A percentile compares a stretch with the other conserved stretches of the same genome.
phyloP scores from a whole-genome alignment of 2,888 invertebrate genomes.

The Zaprionus bogoriensis region DNA sequence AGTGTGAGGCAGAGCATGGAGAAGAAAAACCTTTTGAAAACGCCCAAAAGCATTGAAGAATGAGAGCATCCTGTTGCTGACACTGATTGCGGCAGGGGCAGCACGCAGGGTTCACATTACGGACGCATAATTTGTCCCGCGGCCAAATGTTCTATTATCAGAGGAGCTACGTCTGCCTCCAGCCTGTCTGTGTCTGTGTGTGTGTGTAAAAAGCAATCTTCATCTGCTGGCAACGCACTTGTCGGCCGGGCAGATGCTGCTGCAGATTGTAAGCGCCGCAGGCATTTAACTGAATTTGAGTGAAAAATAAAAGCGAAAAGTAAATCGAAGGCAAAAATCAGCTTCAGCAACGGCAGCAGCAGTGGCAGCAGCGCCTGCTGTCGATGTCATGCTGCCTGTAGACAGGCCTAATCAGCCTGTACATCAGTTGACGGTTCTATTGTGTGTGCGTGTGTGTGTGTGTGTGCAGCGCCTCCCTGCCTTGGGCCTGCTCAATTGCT shows the following conservation, averaged over 20 bases:
- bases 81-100: slow-evolving; percentile 74
- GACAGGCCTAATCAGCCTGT: slow-evolving; percentile 51
- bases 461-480: neutral
- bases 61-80: slow-evolving; percentile 63
- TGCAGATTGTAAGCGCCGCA: slow-evolving; percentile 55
- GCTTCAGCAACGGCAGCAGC: slow-evolving; percentile 35
- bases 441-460: too few species aligned
- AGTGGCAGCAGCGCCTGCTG: slow-evolving; percentile 20
- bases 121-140: slow-evolving; percentile 67
- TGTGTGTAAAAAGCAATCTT: slow-evolving; percentile 57
- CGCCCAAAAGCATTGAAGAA: slow-evolving; percentile 1
- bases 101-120: slow-evolving; percentile 34
- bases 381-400: slow-evolving; percentile 8
- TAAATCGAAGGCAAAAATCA: slow-evolving; percentile 36
- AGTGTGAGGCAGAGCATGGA: slow-evolving; percentile 2
- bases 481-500: neutral
- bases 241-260: slow-evolving; percentile 49
- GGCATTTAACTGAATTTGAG: slow-evolving; percentile 74
- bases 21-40: slow-evolving; percentile 5
- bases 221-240: slow-evolving; percentile 30
- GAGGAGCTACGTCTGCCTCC: neutral
- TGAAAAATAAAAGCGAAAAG: slow-evolving; percentile 55
- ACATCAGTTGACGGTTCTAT: slow-evolving; percentile 22
- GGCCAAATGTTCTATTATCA: slow-evolving; percentile 74
- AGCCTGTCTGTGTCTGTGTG: neutral